A percentile compares a stretch with the other conserved stretches of the same genome.
Conservation (phyloP, 2,113 vertebrate genomes). For the Amphiprion percula region DNA sequence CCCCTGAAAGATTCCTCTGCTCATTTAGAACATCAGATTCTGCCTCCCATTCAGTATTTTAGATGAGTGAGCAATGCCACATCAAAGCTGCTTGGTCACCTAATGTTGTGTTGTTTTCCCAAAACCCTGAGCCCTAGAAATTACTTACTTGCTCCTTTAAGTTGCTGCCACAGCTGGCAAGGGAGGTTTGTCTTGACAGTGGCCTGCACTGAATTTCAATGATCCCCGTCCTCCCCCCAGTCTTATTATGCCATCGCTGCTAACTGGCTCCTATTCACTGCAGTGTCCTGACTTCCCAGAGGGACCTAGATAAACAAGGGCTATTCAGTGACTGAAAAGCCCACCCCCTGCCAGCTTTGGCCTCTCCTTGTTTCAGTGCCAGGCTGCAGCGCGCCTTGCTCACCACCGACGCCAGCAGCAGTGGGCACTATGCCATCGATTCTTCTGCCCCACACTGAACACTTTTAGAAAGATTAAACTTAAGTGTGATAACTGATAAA, state of each 20-base stretch:
- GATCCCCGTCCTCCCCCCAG: slow-evolving; percentile 37
- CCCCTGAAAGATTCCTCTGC: too few species aligned
- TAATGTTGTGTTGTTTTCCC: slow-evolving; percentile 31
- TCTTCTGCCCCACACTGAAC: slow-evolving; percentile 55
- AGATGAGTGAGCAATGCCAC: slow-evolving; percentile 31
- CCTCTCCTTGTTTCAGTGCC: slow-evolving; percentile 75
- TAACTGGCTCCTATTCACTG: slow-evolving; percentile 80
- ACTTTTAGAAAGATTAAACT: slow-evolving; percentile 62
- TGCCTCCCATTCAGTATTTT: neutral
- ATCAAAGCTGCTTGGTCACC: slow-evolving; percentile 12
- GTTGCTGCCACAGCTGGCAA: slow-evolving; percentile 71
- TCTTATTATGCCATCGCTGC: slow-evolving; percentile 75
- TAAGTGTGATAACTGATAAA: slow-evolving; percentile 37
- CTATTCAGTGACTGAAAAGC: slow-evolving; percentile 73
- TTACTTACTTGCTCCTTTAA: slow-evolving; percentile 53
- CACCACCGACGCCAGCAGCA: slow-evolving; percentile 47
- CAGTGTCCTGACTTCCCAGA: slow-evolving; percentile 81
- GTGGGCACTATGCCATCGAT: slow-evolving; percentile 47
- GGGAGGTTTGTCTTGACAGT: slow-evolving; percentile 63
- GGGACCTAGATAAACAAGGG: slow-evolving; percentile 79
- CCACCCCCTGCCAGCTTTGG: slow-evolving; percentile 56
- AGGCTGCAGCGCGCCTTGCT: slow-evolving; percentile 71
- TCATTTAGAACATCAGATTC: neutral
- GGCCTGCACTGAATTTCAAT: slow-evolving; percentile 79
- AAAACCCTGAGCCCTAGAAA: slow-evolving; percentile 31